Evolutionary conservation across 1,140 invertebrate species (phyloP).

Genomic region (Brachionus koreanus): DNA sequence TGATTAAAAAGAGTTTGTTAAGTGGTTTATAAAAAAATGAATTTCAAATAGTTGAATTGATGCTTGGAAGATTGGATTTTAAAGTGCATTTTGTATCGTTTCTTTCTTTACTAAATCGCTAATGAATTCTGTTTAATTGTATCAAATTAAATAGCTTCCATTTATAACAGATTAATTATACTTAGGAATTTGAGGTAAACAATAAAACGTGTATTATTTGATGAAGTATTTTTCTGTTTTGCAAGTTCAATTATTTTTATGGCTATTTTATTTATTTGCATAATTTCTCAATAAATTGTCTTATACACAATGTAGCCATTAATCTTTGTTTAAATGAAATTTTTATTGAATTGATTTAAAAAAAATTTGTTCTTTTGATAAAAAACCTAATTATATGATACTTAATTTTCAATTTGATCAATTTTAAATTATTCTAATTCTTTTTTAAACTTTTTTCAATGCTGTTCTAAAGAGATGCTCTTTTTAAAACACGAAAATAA

Average conservation of each 20-base stretch:
- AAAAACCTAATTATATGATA: too few species aligned
- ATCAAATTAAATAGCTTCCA: not conserved
- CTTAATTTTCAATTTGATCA: too few species aligned
- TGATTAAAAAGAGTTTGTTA: not conserved
- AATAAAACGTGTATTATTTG: not conserved
- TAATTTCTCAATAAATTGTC: not conserved
- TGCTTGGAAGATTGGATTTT: conserved; percentile 1
- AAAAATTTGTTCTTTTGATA: too few species aligned
- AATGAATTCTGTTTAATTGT: not conserved
- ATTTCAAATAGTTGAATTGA: not conserved
- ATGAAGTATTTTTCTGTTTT: not conserved
- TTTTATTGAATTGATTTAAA: too few species aligned
- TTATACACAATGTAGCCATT: not conserved
- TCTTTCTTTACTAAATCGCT: not conserved
- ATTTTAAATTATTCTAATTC: too few species aligned
- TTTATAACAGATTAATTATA: not conserved
- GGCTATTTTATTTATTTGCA: not conserved
- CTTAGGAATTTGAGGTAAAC: not conserved
- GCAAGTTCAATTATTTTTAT: not conserved
- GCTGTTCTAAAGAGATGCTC: too few species aligned
- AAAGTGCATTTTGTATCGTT: not conserved
- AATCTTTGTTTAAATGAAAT: too few species aligned
- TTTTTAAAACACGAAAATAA: too few species aligned
- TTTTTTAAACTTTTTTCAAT: too few species aligned
- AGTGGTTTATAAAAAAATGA: not conserved